Percentiles rank a stretch among this genome's conserved stretches.
phyloP scores from a whole-genome alignment of 1,140 invertebrate genomes.

The Penaeus japonicus region DNA sequence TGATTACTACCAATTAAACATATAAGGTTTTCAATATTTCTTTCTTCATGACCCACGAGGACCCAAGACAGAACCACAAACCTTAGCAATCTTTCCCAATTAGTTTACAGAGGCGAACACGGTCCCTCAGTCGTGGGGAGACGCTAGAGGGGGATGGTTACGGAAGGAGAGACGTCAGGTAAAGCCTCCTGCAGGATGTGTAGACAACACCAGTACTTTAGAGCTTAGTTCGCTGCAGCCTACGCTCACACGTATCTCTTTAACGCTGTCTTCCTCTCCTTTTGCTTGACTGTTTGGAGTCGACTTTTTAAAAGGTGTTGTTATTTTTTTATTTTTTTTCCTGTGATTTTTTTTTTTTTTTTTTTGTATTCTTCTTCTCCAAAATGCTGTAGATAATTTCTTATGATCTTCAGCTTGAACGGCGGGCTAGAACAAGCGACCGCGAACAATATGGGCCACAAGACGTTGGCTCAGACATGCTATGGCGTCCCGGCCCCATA shows the following conservation, averaged over 20 bases:
- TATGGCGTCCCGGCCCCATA: too few species aligned
- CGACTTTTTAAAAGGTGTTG: too few species aligned
- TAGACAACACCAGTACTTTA: not conserved
- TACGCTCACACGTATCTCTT: not conserved
- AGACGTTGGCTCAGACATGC: too few species aligned
- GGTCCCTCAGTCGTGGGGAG: constrained; percentile 43
- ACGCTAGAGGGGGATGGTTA: constrained; percentile 30
- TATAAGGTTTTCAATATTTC: too few species aligned
- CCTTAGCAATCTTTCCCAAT: constrained; percentile 26
- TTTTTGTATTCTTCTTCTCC: too few species aligned
- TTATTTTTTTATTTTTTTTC: not conserved
- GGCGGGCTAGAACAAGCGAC: too few species aligned
- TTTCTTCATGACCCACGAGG: not conserved
- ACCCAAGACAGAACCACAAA: not conserved
- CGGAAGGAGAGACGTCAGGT: constrained; percentile 31
- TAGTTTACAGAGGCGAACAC: constrained; percentile 33
- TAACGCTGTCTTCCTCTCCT: not conserved
- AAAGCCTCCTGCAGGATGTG: not conserved
- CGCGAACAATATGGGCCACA: too few species aligned
- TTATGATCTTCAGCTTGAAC: too few species aligned
- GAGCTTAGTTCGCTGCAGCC: not conserved
- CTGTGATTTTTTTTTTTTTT: too few species aligned
- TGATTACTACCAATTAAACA: too few species aligned
- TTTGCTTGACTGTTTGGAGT: too few species aligned
- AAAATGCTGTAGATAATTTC: too few species aligned